Percentiles rank a stretch among this genome's conserved stretches.
phyloP scores from a whole-genome alignment of 2,888 invertebrate species.

The Opisthograptis luteolata region DNA sequence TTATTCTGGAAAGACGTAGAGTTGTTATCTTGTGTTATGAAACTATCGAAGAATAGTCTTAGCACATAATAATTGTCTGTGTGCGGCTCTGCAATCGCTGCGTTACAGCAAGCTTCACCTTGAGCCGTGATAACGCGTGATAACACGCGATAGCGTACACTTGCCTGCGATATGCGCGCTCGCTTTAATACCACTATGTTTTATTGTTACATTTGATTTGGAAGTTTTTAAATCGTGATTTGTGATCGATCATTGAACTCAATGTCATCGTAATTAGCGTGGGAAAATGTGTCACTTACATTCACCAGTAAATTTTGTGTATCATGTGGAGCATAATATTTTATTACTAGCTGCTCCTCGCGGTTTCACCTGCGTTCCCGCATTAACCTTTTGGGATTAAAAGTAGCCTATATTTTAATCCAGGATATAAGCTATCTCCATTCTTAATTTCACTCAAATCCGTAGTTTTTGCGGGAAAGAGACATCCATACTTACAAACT shows the following conservation, averaged over 20 bases:
- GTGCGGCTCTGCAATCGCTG: slow-evolving; percentile 64
- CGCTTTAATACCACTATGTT: slow-evolving; percentile 21
- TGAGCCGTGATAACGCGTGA: slow-evolving; percentile 74
- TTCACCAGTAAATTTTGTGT: background rate
- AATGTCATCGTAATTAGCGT: slow-evolving; percentile 4
- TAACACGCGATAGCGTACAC: slow-evolving; percentile 56
- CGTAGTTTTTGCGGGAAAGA: too few species aligned
- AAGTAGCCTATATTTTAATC: too few species aligned
- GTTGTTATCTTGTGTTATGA: slow-evolving; percentile 35
- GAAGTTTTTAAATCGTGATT: slow-evolving; percentile 21
- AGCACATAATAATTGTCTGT: slow-evolving; percentile 54
- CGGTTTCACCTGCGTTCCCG: too few species aligned
- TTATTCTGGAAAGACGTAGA: background rate
- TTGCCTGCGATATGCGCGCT: slow-evolving; percentile 37
- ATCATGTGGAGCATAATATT: too few species aligned
- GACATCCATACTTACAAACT: too few species aligned
- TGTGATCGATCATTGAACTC: slow-evolving; percentile 10
- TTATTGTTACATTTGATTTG: slow-evolving; percentile 29
- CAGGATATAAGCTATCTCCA: too few species aligned
- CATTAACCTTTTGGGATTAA: too few species aligned
- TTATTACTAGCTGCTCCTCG: too few species aligned
- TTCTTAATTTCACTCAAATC: too few species aligned
- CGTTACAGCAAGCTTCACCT: slow-evolving; percentile 75
- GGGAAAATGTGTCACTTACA: background rate
- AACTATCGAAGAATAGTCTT: slow-evolving; percentile 42